Base-by-base conservation (phyloP, 2,797 vertebrate genomes). In the Lycodopsis pacificus region DNA sequence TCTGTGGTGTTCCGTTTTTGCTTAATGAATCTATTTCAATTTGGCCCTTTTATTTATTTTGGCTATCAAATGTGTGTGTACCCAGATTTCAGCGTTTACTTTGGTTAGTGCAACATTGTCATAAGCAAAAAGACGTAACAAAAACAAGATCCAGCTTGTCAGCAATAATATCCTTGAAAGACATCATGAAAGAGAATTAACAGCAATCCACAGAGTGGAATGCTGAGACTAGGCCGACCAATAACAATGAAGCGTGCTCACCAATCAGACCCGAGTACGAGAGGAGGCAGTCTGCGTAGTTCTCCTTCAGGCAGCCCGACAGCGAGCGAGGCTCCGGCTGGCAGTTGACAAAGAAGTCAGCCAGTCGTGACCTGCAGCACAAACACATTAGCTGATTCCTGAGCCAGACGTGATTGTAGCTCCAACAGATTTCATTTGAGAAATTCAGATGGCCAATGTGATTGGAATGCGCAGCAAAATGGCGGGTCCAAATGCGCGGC, bases 301-400 rank as follows among this genome's bases (percentile, higher is more conserved):
- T 99, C 88, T 99, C 97, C 94, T 97, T 99, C 88, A 99, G 94
- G 86, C 98, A 99, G 90, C 97, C 96, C 10, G 97, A 98, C 89
- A 95, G 92, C 12, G 97, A 97, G 84, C 97, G 97, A 42, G 95
- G 93, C 91, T 99, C 98, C 0, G 97, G 95, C 90, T 98, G 98
- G 94, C 98, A 99, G 96, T 98, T 98, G 65, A 97, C 96, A 76
- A 99, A 97, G 95, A 99, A 99, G 93, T 99, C 98, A 27, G 98
- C 98, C 80, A 99, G 96, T 87, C 98, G 97, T 90, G 98, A 99
- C 95, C 98, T 99, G 91, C 44, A 89, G 71, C 73, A 81, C 57
- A 84, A 25, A 83, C 58, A 66, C 1, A 80, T 27, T 22, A 36
- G 78, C 62, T 46, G 4, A 71, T 65, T 51, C 76, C 59, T 78